Base-by-base conservation (phyloP, 2,113 vertebrate genomes). In the Aspidoscelis tigris region DNA sequence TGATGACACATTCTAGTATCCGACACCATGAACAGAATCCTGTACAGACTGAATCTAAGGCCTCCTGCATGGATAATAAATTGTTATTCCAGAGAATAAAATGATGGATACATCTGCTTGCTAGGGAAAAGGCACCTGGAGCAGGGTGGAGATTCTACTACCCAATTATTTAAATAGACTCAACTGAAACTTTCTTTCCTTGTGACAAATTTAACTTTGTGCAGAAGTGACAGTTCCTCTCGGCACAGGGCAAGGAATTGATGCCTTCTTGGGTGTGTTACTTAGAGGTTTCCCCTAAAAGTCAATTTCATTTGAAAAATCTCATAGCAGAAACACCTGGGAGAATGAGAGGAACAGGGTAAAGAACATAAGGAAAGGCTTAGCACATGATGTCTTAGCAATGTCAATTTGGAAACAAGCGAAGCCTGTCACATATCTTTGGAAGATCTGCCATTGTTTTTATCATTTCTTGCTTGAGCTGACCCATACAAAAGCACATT, bases 81-180 rank as follows among this genome's bases (percentile, higher is more conserved):
- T 99, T 95, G 96, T 95, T 98, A 97, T 97, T 97, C 96, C 95
- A 95, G 96, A 95, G 95, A 97, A 97, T 96, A 95, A 97, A 98
- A 97, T 99, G 98, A 99, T 98, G 98, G 97, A 99, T 97, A 96
- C 92, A 91, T 98, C 98, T 97, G 93, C 96, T 97, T 96, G 95
- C 90, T 94, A 92, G 53, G 92, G 93, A 84, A 93, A 92, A 95
- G 94, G 89, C 97, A 97, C 93, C 96, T 96, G 97, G 96, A 97
- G 96, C 96, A 78, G 33, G 43, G 18, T 47, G 70, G 94, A 93
- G 89, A 93, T 94, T 94, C 91, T 93, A 84, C 90, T 94, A 93
- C 94, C 93, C 72, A 91, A 93, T 93, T 96, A 96, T 95, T 97
- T 96, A 95, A 94, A 92, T 89, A 91, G 94, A 95, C 95, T 89